Base-by-base conservation (phyloP, 1,140 invertebrate species). In the Antheraea pernyi region DNA sequence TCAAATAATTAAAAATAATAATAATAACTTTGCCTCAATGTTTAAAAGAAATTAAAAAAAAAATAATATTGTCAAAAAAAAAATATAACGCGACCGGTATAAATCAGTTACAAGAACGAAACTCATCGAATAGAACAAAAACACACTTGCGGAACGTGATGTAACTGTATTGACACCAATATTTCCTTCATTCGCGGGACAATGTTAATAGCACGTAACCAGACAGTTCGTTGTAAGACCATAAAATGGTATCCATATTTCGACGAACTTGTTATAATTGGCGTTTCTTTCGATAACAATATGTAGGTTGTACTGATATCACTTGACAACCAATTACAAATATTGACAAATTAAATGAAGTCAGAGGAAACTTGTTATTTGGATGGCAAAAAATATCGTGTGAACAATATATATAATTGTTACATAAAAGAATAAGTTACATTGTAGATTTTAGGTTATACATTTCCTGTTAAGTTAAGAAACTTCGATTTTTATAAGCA, bases 121-220 rank as follows among this genome's bases (percentile, higher is more conserved):
- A 67, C 65, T 67, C 65, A 59, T 76, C 74, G 74, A 79, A 80
- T 80, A 78, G 65, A 71, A 59, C 75, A 53, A 75, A 79, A 77
- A 74, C 74, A 78, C 70, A 78, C 71, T 69, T 59, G 63, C 72
- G 70, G 69, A 67, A 46, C 68, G 77, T 82, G 78, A 82, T 76
- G 80, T 82, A 80, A 81, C 68, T 60, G 30, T 78, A 74, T 60
- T 74, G 79, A 70, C 68, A 75, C 80, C 75, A 78, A 37, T 61
- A 53, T 67, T 78, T 63, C 37, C 58, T 67, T 63, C 30, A 68
- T 73, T 71, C 36, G 64, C 67, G 39, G 66, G 70, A 75, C 61
- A 65, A 7, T 63, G 36, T 67, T 67, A 42, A 67, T 63, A 59
- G 19, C 46, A 53, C 46, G 0, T 18, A 61, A 72, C 67, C 48